Base-by-base conservation (phyloP, 2,797 vertebrate genomes). In the Pterois miles region DNA sequence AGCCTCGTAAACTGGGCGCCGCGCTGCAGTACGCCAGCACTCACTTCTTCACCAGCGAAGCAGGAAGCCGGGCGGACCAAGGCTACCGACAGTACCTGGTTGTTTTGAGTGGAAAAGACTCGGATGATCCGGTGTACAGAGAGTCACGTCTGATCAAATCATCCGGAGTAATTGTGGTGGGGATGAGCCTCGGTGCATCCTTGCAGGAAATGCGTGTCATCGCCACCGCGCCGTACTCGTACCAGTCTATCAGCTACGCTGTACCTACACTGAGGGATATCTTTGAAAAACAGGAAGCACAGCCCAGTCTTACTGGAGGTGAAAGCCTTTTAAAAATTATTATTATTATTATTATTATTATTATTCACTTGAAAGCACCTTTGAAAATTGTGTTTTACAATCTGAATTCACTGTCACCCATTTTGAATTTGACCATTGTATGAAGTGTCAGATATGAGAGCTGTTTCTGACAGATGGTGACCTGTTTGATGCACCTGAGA, bases 61-160 rank as follows among this genome's bases (percentile, higher is more conserved):
- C 83, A 0, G 96, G 95, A 4, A 95, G 94, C 33, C 84, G 92
- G 1, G 89, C 94, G 20, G 86, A 88, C 0, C 64, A 89, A 66
- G 95, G 95, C 6, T 77, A 77, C 16, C 88, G 79, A 2, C 94
- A 96, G 73, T 90, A 91, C 80, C 82, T 94, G n/a, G 84, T 95
- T 12, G 74, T 96, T 9, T 38, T 96, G 48, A 91, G 86, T 9
- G 92, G 86, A 1, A 92, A 88, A 53, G 76, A 85, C 40, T 95
- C 94, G 0, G 58, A 77, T 4, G 94, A 94, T 76, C 20, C 8
- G 1, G 25, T 86, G 12, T 16, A 13, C 14, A 74, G 6, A 22
- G 71, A 81, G 3, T 80, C 93, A 0, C 88, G 91, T 38, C 72
- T 50, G 6, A 59, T 97, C 43, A 95, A 94, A 76, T 63, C 87